Percentiles rank a stretch among this genome's conserved stretches.
phyloP scores from a whole-genome alignment of 2,888 invertebrate genomes.

The Bibio marci region DNA sequence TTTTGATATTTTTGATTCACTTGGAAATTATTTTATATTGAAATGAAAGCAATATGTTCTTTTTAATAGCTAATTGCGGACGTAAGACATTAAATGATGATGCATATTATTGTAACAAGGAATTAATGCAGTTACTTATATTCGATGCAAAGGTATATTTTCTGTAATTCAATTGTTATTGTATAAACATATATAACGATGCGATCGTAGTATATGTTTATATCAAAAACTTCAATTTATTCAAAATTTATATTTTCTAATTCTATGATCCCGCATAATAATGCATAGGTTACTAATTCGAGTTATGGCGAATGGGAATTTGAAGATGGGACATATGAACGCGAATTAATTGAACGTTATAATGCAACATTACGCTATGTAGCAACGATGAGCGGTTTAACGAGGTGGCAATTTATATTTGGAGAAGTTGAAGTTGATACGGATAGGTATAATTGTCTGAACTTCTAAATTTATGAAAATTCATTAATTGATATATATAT shows the following conservation, averaged over 20 bases:
- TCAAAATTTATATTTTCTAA: no score
- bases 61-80: conserved; percentile 41
- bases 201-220: no score
- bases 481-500: conserved; percentile 1
- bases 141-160: conserved; percentile 80
- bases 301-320: conserved; percentile 39
- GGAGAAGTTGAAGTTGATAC: conserved; percentile 36
- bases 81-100: conserved; percentile 42
- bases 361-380: conserved; percentile 65
- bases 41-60: not conserved
- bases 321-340: conserved; percentile 30
- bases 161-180: conserved; percentile 35
- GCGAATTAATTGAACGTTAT: conserved; percentile 42
- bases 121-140: conserved; percentile 65
- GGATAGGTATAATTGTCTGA: conserved; percentile 13
- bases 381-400: conserved; percentile 77
- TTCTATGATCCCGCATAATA: no score
- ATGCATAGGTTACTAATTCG: conserved; percentile 31
- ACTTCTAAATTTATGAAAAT: not conserved
- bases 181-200: conserved; percentile 12
- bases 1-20: conserved; percentile 6
- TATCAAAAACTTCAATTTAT: no score
- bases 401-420: conserved; percentile 66
- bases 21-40: conserved; percentile 5
- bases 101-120: conserved; percentile 70